Evolutionary conservation across 1,140 invertebrate genomes (phyloP).

Genomic region (Aphelinus certus): DNA sequence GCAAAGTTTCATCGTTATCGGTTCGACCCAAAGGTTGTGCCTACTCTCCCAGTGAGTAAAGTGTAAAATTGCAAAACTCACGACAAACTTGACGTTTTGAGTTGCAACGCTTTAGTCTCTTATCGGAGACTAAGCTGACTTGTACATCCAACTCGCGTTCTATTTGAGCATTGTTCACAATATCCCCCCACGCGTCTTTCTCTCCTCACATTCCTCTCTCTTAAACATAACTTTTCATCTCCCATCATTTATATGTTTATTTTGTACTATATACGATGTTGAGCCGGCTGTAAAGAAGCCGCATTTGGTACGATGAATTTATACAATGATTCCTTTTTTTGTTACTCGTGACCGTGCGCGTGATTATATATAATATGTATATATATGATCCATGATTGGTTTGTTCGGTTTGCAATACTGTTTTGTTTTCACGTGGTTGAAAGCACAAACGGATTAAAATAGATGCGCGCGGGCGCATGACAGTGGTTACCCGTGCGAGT

Average conservation of each 20-base stretch:
- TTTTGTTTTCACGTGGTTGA: slow-evolving; percentile 3
- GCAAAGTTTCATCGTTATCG: too few relatives aligned
- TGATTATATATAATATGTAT: slow-evolving; percentile 15
- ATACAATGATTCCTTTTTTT: slow-evolving; percentile 42
- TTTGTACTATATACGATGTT: slow-evolving; percentile 68
- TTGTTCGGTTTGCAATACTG: slow-evolving; percentile 6
- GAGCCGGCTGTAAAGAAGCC: slow-evolving; percentile 54
- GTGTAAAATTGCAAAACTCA: too few relatives aligned
- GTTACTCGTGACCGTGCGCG: slow-evolving; percentile 37
- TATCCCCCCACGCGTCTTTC: neutral
- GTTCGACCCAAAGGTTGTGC: too few relatives aligned
- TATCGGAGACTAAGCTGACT: too few relatives aligned
- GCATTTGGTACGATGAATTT: slow-evolving; percentile 57
- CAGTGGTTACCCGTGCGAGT: too few relatives aligned
- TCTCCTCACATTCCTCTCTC: slow-evolving; percentile 38
- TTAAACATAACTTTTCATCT: slow-evolving; percentile 56
- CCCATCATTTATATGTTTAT: slow-evolving; percentile 62
- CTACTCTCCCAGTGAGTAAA: too few relatives aligned
- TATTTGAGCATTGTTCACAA: too few relatives aligned
- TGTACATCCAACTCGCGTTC: too few relatives aligned
- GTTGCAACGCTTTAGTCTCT: too few relatives aligned
- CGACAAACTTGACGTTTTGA: too few relatives aligned
- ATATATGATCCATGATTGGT: too few relatives aligned
- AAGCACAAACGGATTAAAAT: slow-evolving; percentile 7
- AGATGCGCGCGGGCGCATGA: too few relatives aligned